These are phyloP conservation scores for Asarcornis scutulata DNA, from an alignment of 2,113 vertebrate genomes.

Conservation along the genomic window DNA sequence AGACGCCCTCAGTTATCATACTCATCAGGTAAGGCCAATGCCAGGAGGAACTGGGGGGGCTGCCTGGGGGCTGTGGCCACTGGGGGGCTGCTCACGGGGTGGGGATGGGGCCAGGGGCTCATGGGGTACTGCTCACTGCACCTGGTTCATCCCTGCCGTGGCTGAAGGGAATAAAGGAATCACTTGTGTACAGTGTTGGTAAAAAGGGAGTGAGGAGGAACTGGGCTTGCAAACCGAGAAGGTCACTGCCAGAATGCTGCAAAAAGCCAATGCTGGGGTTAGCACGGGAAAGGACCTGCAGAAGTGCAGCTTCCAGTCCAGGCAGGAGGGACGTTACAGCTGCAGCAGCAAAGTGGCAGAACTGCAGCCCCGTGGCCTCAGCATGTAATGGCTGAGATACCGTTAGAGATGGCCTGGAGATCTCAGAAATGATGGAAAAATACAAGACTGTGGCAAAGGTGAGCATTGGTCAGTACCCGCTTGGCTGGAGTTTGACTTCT, in stretches of 20 bases:
- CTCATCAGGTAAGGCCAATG: conserved; percentile 86
- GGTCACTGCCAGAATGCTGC: not conserved
- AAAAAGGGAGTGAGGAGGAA: not conserved
- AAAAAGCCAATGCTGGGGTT: not conserved
- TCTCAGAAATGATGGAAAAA: not conserved
- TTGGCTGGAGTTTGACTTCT: not conserved
- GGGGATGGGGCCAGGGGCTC: not conserved
- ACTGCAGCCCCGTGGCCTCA: not conserved
- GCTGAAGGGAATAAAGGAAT: not conserved
- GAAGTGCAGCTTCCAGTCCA: not conserved
- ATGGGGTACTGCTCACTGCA: not conserved
- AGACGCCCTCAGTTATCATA: conserved; percentile 97
- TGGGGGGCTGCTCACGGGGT: not conserved
- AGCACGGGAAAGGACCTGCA: not conserved
- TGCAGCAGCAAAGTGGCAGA: not conserved
- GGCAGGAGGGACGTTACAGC: not conserved
- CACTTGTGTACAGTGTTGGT: not conserved
- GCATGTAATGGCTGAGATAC: not conserved
- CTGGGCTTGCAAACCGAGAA: not conserved
- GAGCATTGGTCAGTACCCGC: not conserved
- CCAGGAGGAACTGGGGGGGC: fast-evolving
- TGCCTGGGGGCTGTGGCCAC: not conserved
- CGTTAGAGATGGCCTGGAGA: not conserved
- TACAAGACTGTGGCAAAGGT: not conserved
- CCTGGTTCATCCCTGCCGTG: not conserved